Evolutionary conservation across 2,797 vertebrate species (phyloP).

Genomic region (Pantherophis alleghaniensis): DNA sequence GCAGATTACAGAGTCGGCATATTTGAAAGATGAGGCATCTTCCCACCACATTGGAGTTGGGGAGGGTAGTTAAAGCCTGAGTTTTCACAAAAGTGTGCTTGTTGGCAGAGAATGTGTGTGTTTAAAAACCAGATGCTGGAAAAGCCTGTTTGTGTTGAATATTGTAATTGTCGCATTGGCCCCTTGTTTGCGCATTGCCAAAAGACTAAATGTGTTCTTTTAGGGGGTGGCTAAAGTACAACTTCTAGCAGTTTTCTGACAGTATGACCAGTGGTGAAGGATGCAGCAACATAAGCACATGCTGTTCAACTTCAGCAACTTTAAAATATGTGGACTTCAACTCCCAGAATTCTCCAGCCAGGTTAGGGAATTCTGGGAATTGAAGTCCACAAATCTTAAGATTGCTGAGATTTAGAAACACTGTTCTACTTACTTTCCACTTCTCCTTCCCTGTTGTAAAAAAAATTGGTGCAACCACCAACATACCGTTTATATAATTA

Average conservation of each 20-base stretch:
- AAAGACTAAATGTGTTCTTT: neutral
- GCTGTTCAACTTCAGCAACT: neutral
- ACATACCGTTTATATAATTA: neutral
- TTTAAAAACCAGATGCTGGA: neutral
- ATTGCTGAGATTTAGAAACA: neutral
- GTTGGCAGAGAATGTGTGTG: neutral
- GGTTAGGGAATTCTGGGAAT: neutral
- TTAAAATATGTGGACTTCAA: neutral
- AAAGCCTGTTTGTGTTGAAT: neutral
- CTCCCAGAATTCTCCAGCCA: neutral
- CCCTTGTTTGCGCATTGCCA: neutral
- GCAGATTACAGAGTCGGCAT: neutral
- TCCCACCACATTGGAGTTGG: neutral
- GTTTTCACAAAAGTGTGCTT: neutral
- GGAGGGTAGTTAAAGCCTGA: neutral
- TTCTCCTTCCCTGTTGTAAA: constrained; percentile 69
- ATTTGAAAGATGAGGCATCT: neutral
- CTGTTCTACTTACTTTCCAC: constrained; percentile 4
- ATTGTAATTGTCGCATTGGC: neutral
- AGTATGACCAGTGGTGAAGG: neutral
- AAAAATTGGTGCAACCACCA: neutral
- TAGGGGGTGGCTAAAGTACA: neutral
- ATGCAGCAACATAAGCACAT: neutral
- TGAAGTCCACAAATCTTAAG: neutral
- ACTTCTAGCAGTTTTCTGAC: neutral